These are phyloP conservation scores for Rhabdornis inornatus DNA, from an alignment of 2,113 vertebrate species.

Conservation along the genomic window DNA sequence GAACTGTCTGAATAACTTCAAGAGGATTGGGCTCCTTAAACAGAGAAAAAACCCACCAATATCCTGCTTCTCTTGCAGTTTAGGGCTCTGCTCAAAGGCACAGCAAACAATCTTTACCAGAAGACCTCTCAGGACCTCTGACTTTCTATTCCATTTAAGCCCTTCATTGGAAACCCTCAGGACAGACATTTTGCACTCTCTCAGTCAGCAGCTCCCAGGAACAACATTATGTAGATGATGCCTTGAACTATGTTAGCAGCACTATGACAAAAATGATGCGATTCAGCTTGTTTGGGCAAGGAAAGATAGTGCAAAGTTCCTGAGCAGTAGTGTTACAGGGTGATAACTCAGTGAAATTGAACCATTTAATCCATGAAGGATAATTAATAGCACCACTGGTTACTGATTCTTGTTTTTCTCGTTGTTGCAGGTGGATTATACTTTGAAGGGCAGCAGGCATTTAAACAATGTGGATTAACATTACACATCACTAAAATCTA, in stretches of 20 bases:
- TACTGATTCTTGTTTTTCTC: not conserved
- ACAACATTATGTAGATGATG: not conserved
- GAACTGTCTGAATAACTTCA: not conserved
- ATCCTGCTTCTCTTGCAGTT: not conserved
- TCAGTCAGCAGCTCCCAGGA: not conserved
- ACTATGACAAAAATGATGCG: not conserved
- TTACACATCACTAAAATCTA: not conserved
- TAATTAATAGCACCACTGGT: conserved; percentile 1
- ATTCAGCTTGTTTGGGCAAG: not conserved
- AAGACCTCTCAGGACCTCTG: conserved; percentile 20
- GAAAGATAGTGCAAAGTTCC: not conserved
- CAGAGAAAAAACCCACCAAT: not conserved
- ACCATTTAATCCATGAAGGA: conserved; percentile 23
- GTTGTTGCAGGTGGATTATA: not conserved
- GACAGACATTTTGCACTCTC: not conserved
- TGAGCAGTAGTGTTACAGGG: not conserved
- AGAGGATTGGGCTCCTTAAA: not conserved
- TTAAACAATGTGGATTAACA: not conserved
- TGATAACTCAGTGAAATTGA: conserved; percentile 12
- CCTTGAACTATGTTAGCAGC: not conserved
- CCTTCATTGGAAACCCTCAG: not conserved
- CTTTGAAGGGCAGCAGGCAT: not conserved
- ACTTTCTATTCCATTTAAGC: conserved; percentile 3
- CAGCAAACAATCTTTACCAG: not conserved
- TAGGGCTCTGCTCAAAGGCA: conserved; percentile 1